Percentiles rank a stretch among this genome's conserved stretches.
Conservation (phyloP, 2,888 invertebrate genomes). For the Hesperia comma region DNA sequence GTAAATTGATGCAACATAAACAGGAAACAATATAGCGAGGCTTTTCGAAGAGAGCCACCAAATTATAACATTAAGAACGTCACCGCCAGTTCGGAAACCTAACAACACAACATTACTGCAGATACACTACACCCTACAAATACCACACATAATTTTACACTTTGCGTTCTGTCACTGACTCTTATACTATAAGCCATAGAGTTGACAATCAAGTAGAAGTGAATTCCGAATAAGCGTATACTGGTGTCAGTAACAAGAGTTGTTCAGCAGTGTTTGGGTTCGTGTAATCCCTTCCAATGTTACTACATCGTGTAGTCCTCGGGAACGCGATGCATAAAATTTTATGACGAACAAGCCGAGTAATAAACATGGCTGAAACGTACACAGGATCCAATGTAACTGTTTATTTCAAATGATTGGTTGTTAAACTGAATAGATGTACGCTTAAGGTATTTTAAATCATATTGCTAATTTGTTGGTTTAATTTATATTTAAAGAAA, state of each 20-base stretch:
- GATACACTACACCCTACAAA: too few relatives aligned
- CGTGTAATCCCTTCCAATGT: constrained; percentile 41
- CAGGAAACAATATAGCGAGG: too few relatives aligned
- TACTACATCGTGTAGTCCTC: constrained; percentile 42
- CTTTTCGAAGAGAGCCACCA: constrained; percentile 2
- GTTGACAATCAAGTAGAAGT: constrained; percentile 20
- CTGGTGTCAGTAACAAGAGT: constrained; percentile 17
- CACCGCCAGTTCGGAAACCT: constrained; percentile 4
- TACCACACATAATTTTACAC: too few relatives aligned
- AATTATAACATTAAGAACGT: constrained; percentile 29
- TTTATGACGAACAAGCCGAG: constrained; percentile 46
- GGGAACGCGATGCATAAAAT: constrained; percentile 44
- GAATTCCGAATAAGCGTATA: not conserved
- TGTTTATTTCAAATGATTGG: constrained; percentile 17
- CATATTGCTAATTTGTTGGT: too few relatives aligned
- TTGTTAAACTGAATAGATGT: not conserved
- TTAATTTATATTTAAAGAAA: too few relatives aligned
- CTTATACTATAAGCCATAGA: constrained; percentile 4
- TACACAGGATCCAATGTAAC: constrained; percentile 6
- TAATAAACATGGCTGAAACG: constrained; percentile 36
- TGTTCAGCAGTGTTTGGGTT: constrained; percentile 23
- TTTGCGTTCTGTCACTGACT: not conserved
- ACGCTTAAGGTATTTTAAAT: too few relatives aligned
- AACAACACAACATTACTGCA: too few relatives aligned
- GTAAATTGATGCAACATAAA: too few relatives aligned